phyloP scores from a whole-genome alignment of 2,797 vertebrate species.

The Acridotheres tristis region DNA sequence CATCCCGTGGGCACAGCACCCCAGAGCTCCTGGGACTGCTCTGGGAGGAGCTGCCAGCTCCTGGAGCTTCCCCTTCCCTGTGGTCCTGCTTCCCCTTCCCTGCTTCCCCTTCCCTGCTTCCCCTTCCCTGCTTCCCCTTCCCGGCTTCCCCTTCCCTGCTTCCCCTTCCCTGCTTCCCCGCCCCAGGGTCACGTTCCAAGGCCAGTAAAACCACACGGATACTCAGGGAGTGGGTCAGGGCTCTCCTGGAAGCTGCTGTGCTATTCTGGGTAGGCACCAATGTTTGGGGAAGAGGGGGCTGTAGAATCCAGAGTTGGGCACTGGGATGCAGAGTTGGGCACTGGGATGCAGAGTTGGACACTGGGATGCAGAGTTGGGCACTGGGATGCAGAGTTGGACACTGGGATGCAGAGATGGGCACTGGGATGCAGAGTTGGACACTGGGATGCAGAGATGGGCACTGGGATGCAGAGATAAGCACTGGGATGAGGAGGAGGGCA shows the following conservation, averaged over 20 bases:
- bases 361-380: neutral
- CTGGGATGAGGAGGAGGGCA: neutral
- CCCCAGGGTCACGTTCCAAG: accelerated
- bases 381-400: neutral
- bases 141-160: neutral
- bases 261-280: neutral
- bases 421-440: neutral
- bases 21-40: accelerated
- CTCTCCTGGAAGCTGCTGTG: neutral
- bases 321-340: neutral
- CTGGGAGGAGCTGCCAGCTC: neutral
- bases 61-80: neutral
- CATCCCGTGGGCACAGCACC: accelerated
- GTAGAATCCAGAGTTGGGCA: neutral
- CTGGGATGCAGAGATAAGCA: neutral
- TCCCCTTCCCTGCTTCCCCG: neutral
- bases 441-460: neutral
- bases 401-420: neutral
- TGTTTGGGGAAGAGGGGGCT: neutral
- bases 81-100: neutral
- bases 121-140: neutral
- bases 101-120: neutral
- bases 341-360: neutral
- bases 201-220: accelerated
- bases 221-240: accelerated